Conservation (phyloP, 2,113 vertebrate species). For the Todiramphus chloris region DNA sequence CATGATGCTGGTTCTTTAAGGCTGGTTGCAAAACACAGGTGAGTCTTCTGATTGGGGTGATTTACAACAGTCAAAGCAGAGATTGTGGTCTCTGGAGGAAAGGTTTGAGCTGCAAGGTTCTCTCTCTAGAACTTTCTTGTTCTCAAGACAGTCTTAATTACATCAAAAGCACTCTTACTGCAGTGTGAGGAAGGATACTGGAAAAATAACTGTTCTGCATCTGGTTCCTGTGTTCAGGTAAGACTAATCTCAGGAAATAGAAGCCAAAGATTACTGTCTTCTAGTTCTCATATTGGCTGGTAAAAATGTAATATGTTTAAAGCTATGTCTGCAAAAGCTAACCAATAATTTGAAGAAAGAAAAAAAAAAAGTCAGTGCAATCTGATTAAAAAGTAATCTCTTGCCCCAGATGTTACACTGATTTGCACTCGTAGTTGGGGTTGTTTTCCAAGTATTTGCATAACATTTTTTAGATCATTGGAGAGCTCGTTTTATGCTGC, state of each 20-base stretch:
- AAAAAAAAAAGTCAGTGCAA: background rate
- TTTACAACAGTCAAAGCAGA: background rate
- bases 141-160: background rate
- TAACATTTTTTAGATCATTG: background rate
- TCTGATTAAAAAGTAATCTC: background rate
- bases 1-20: background rate
- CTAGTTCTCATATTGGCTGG: background rate
- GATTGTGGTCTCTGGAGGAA: background rate
- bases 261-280: background rate
- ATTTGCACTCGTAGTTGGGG: background rate
- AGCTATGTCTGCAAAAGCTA: background rate
- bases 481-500: background rate
- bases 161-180: background rate
- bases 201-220: background rate
- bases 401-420: background rate
- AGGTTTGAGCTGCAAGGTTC: background rate
- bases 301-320: background rate
- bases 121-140: background rate
- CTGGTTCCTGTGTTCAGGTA: background rate
- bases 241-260: background rate
- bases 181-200: background rate
- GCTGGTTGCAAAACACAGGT: background rate
- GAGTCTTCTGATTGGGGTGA: background rate
- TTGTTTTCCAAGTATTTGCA: background rate
- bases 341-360: background rate